phyloP scores from a whole-genome alignment of 1,140 invertebrate genomes.

The Sycophila sp. region DNA sequence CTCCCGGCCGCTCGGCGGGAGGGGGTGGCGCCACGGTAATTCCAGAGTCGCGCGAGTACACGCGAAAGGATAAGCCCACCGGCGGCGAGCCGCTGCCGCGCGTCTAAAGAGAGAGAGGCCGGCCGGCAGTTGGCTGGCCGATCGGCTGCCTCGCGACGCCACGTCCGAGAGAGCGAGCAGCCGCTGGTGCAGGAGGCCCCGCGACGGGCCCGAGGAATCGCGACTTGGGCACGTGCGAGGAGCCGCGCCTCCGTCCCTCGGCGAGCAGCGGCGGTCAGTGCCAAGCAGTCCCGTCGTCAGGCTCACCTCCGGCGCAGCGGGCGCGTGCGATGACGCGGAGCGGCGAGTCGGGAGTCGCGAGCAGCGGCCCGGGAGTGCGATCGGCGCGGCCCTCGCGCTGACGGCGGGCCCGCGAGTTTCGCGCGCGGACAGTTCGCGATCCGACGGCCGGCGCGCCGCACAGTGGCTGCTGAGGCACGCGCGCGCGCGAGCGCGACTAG shows the following conservation, averaged over 20 bases:
- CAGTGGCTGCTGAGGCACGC: too few species aligned
- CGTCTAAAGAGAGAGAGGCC: background rate
- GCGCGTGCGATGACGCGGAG: conserved; percentile 7
- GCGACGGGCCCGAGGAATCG: too few species aligned
- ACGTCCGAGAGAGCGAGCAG: background rate
- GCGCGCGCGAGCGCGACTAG: background rate
- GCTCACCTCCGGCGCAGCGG: background rate
- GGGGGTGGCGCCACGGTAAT: conserved; percentile 65
- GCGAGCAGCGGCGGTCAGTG: background rate
- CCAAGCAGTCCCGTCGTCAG: background rate
- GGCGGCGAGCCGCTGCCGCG: background rate
- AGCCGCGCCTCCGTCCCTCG: background rate
- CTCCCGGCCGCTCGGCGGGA: conserved; percentile 38
- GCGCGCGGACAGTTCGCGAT: background rate
- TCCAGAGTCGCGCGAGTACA: conserved; percentile 59
- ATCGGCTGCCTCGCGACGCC: background rate
- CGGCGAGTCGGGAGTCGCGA: background rate
- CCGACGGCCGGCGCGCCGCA: background rate
- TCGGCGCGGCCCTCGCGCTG: conserved; percentile 36
- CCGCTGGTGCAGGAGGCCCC: too few species aligned
- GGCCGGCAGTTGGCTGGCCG: conserved; percentile 36
- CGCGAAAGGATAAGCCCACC: conserved; percentile 3
- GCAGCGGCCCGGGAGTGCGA: conserved; percentile 23
- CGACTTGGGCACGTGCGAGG: background rate
- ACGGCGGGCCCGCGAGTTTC: conserved; percentile 23